Percentiles rank a stretch among this genome's conserved stretches.
Evolutionary conservation across 2,797 vertebrate species (phyloP).

Genomic region (Cyclopterus lumpus): DNA sequence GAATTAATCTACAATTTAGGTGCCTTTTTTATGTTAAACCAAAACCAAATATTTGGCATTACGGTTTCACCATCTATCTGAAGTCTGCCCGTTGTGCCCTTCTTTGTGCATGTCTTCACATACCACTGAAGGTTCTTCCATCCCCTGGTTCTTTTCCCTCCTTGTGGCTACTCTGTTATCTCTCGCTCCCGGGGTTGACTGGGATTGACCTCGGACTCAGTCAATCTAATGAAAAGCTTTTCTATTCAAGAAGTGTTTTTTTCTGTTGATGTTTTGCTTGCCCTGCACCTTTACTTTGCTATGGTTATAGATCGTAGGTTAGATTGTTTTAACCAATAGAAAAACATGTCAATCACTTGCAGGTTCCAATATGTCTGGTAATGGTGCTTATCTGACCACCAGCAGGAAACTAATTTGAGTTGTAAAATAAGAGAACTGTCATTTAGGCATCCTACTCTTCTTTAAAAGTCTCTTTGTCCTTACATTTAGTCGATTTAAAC

Average conservation of each 20-base stretch:
- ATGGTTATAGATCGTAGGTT: conserved; percentile 19
- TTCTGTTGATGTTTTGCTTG: conserved; percentile 29
- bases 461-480: not conserved
- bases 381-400: not conserved
- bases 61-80: not conserved
- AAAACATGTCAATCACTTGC: conserved; percentile 23
- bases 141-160: conserved; percentile 6
- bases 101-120: conserved; percentile 2
- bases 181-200: conserved; percentile 18
- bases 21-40: not conserved
- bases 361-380: conserved; percentile 11
- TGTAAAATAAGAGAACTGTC: not conserved
- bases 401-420: not conserved
- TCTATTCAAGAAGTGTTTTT: conserved; percentile 22
- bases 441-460: not conserved
- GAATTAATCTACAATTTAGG: not conserved
- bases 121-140: conserved; percentile 7
- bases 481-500: not conserved
- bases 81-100: not conserved
- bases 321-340: conserved; percentile 19
- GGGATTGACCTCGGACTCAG: conserved; percentile 26
- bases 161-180: conserved; percentile 43
- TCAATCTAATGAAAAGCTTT: conserved; percentile 26
- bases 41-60: not conserved
- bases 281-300: not conserved